These are phyloP conservation scores for Agriotes lineatus DNA, from an alignment of 2,888 invertebrate genomes.

Conservation along the genomic window DNA sequence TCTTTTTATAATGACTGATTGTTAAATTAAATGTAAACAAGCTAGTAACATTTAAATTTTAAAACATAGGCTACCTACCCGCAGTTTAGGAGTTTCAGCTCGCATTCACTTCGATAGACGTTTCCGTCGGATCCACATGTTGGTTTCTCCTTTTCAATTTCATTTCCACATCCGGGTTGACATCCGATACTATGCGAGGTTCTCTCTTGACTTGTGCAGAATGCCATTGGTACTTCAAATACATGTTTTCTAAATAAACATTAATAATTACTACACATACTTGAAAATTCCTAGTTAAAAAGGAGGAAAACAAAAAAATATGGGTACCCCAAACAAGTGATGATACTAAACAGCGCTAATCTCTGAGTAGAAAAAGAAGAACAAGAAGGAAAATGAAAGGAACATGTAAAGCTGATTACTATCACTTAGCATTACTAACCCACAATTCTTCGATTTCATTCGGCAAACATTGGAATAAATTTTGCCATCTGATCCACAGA, in stretches of 20 bases:
- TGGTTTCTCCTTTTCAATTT: constrained; percentile 74
- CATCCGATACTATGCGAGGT: constrained; percentile 75
- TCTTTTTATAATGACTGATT: background rate
- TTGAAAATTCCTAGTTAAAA: too few species aligned
- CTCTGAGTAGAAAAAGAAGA: too few species aligned
- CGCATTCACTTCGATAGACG: constrained; percentile 89
- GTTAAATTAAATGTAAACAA: too few species aligned
- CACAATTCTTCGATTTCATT: constrained; percentile 94
- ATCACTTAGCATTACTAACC: constrained; percentile 70
- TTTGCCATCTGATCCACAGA: constrained; percentile 91
- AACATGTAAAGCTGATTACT: too few species aligned
- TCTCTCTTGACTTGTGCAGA: constrained; percentile 82
- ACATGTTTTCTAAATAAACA: constrained; percentile 82
- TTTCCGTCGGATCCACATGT: constrained; percentile 92
- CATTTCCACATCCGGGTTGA: constrained; percentile 80
- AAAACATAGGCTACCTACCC: constrained; percentile 73
- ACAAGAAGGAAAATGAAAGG: too few species aligned
- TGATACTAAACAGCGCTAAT: too few species aligned
- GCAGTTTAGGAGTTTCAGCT: constrained; percentile 89
- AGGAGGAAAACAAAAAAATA: too few species aligned
- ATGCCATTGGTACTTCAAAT: constrained; percentile 92
- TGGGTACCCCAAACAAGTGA: too few species aligned
- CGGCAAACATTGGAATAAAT: constrained; percentile 90
- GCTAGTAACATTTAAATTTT: too few species aligned
- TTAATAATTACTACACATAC: background rate